Percentiles rank a stretch among this genome's conserved stretches.
Evolutionary conservation across 1,140 invertebrate species (phyloP).

Genomic region (Euwallacea fornicatus): DNA sequence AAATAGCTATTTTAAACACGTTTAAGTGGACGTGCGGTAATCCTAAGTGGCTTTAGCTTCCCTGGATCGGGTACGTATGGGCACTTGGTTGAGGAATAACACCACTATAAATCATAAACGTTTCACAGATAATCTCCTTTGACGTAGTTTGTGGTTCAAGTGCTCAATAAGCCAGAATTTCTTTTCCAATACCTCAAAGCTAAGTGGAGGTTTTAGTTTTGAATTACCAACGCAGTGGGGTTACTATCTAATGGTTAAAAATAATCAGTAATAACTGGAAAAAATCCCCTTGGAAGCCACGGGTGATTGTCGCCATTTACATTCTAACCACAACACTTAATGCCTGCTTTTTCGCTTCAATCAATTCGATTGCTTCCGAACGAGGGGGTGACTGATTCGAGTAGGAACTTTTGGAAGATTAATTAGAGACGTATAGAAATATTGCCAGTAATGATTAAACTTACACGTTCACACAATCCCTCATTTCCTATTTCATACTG

Average conservation of each 20-base stretch:
- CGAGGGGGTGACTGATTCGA: slow-evolving; percentile 18
- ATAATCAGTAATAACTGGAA: background rate
- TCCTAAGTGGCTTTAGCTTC: slow-evolving; percentile 31
- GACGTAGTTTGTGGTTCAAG: slow-evolving; percentile 19
- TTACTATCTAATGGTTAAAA: background rate
- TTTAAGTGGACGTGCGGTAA: slow-evolving; percentile 38
- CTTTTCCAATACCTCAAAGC: background rate
- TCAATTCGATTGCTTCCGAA: slow-evolving; percentile 35
- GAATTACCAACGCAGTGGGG: background rate
- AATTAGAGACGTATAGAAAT: slow-evolving; percentile 16
- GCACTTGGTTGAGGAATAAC: slow-evolving; percentile 25
- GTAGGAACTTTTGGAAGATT: background rate
- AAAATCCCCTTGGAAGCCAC: background rate
- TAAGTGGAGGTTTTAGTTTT: background rate
- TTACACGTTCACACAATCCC: too few relatives aligned
- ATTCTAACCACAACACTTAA: slow-evolving; percentile 39
- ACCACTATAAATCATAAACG: slow-evolving; percentile 23
- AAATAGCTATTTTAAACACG: slow-evolving; percentile 51
- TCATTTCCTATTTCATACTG: too few relatives aligned
- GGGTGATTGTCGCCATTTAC: slow-evolving; percentile 34
- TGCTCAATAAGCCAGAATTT: background rate
- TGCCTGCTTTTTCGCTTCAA: slow-evolving; percentile 37
- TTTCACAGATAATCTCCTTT: slow-evolving; percentile 23
- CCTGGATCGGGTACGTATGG: slow-evolving; percentile 14
- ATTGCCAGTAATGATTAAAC: too few relatives aligned